Evolutionary conservation across 1,140 invertebrate genomes (phyloP), one percentile per base, ranked within the genome.

Genomic region (Dendroctonus valens): DNA sequence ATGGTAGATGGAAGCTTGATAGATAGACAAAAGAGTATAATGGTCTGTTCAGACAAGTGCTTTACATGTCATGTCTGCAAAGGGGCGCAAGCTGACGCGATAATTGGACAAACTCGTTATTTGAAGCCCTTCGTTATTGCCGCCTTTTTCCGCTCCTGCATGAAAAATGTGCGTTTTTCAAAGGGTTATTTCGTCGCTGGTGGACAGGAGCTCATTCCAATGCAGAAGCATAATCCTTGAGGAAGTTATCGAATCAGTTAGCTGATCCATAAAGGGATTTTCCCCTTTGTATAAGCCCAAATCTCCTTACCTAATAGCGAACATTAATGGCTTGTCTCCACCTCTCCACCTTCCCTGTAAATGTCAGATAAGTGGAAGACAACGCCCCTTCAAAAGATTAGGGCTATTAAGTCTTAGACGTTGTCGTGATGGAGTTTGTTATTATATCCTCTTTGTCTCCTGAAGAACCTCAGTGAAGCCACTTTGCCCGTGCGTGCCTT

Each of bases 311-410:
- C 50, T 52, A 52, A 52, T 52, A 52, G 37, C 50, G 50, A 52
- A 52, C 50, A 52, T 52, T 52, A 52, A 52, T 52, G 50, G 50
- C 50, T 52, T 52, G 50, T 52, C 50, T 52, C 50, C 50, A 52
- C 50, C 50, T 52, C 50, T 52, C 50, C 50, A 52, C 50, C 50
- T 52, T 52, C 50, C 50, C 50, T 52, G 50, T 26, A 37, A 52
- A 52, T 52, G n/a, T 12, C 15, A 52, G 50, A 52, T 52, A 52
- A 52, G 5, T 52, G n/a, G 50, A 12, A 26, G 26, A 26, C 26
- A 26, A 26, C 26, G 26, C 26, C 26, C 26, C 26, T 26, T 26
- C 26, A 26, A 26, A 26, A 26, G 26, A 26, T 26, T 26, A 26
- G 26, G 26, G 26, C 26, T 26, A 26, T 26, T 26, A 26, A 26